These are phyloP conservation scores for Eulemur mongoz DNA, from an alignment of 2,797 vertebrate genomes.

Conservation along the genomic window DNA sequence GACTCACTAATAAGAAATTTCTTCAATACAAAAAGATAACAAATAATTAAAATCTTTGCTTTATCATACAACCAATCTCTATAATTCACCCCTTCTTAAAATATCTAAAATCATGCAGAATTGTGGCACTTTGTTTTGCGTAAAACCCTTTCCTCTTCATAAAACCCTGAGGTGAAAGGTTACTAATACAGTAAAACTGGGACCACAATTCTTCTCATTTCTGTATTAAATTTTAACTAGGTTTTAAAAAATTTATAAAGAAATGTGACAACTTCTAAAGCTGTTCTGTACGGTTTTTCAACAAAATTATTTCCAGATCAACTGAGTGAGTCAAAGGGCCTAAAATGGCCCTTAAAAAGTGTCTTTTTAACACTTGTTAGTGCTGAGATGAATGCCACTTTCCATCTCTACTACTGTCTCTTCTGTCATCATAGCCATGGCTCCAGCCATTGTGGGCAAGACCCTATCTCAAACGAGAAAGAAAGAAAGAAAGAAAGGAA, in stretches of 20 bases:
- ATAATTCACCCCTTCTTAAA: conserved; percentile 47
- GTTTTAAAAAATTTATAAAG: conserved; percentile 64
- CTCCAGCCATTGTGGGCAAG: conserved; percentile 81
- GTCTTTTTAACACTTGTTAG: not conserved
- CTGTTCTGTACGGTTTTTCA: not conserved
- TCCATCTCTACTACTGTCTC: conserved; percentile 85
- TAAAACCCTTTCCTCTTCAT: conserved; percentile 72
- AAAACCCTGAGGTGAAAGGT: conserved; percentile 72
- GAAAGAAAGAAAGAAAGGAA: not conserved
- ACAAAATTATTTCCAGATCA: not conserved
- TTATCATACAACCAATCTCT: conserved; percentile 65
- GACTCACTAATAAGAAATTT: conserved; percentile 11
- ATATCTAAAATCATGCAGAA: conserved; percentile 55
- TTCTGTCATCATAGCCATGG: conserved; percentile 84
- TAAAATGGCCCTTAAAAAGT: not conserved
- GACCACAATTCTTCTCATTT: conserved; percentile 51
- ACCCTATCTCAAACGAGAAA: not conserved
- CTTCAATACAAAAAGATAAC: conserved; percentile 76
- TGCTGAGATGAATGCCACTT: conserved; percentile 87
- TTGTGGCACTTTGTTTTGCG: conserved; percentile 45
- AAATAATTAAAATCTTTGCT: conserved; percentile 67
- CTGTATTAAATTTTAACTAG: not conserved
- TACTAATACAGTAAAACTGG: conserved; percentile 37
- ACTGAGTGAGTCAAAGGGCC: not conserved
- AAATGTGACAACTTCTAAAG: conserved; percentile 53